Conservation (phyloP, 2,888 invertebrate genomes). For the Rhamnusium bicolor region DNA sequence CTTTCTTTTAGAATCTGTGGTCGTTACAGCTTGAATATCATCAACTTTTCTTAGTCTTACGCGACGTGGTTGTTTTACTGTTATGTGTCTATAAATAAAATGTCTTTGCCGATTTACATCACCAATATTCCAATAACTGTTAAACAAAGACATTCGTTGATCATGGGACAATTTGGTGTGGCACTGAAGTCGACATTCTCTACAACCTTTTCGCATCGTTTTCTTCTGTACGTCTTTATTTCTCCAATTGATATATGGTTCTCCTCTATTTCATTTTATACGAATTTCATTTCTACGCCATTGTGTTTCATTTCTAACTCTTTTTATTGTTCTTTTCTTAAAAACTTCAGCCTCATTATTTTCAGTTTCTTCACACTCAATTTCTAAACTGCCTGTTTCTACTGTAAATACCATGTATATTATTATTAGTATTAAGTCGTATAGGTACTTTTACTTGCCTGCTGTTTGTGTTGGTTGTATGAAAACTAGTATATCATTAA, state of each 20-base stretch:
- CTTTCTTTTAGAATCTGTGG: neutral
- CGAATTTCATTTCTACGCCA: slow-evolving; percentile 8
- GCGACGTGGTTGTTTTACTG: neutral
- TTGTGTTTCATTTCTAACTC: neutral
- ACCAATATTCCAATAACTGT: neutral
- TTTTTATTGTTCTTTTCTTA: neutral
- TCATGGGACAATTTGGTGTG: slow-evolving; percentile 1
- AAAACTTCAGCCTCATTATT: neutral
- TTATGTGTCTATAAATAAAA: slow-evolving; percentile 5
- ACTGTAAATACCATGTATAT: neutral
- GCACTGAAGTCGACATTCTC: neutral
- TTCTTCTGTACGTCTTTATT: slow-evolving; percentile 2
- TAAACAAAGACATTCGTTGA: neutral
- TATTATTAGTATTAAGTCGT: no score
- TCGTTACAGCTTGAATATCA: neutral
- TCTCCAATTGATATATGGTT: slow-evolving; percentile 5
- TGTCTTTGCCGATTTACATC: slow-evolving; percentile 1
- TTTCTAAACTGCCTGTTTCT: neutral
- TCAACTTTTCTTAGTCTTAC: slow-evolving; percentile 1
- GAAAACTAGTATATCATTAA: no score
- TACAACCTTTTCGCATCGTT: neutral
- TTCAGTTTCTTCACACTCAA: neutral
- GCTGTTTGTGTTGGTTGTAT: no score
- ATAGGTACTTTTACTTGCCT: no score
- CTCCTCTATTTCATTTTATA: slow-evolving; percentile 3